phyloP scores from a whole-genome alignment of 2,888 invertebrate species.

The Conus canariensis region DNA sequence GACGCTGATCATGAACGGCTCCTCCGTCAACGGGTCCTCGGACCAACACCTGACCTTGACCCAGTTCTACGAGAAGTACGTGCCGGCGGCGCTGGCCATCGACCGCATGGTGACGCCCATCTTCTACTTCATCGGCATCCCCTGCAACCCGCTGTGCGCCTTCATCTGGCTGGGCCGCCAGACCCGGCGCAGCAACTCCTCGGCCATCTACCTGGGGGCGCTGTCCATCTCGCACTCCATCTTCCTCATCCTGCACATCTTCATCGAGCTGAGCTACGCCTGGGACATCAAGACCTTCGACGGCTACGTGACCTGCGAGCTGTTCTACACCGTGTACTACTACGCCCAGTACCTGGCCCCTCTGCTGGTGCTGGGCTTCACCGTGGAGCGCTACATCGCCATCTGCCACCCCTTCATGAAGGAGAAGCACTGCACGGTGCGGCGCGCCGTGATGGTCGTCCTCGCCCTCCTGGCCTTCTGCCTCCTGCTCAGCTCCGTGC shows the following conservation, averaged over 20 bases:
- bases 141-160: conserved; percentile 75
- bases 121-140: conserved; percentile 75
- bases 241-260: conserved; percentile 73
- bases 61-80: conserved; percentile 52
- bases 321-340: conserved; percentile 70
- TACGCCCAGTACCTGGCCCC: conserved; percentile 75
- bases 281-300: conserved; percentile 72
- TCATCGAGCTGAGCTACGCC: conserved; percentile 74
- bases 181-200: conserved; percentile 75
- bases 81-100: conserved; percentile 67
- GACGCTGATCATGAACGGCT: conserved; percentile 12
- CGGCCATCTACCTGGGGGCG: conserved; percentile 76
- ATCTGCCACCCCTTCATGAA: conserved; percentile 74
- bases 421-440: conserved; percentile 73
- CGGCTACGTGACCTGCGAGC: conserved; percentile 68
- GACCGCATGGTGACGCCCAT: conserved; percentile 74
- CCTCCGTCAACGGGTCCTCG: conserved; percentile 4
- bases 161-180: conserved; percentile 74
- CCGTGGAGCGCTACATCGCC: conserved; percentile 77
- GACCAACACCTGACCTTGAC: conserved; percentile 15
- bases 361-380: conserved; percentile 63
- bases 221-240: conserved; percentile 74
- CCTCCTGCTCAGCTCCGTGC: conserved; percentile 66
- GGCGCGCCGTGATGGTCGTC: conserved; percentile 69
- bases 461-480: conserved; percentile 59